Evolutionary conservation across 2,888 invertebrate species (phyloP).

Genomic region (Salpingus planirostris): DNA sequence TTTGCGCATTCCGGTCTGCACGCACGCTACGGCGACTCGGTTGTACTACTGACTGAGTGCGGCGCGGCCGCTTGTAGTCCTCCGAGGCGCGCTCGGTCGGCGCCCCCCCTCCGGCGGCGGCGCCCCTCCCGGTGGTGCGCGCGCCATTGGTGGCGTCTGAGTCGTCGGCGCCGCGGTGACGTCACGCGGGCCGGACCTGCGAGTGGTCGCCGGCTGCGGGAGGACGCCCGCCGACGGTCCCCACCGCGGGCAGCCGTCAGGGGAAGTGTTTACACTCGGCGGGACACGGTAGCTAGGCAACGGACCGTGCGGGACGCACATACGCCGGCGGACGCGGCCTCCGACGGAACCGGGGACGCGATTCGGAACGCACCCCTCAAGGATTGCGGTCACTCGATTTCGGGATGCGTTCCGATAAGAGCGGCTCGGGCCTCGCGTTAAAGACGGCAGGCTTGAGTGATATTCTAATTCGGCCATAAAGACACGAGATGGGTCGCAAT

Average conservation of each 20-base stretch:
- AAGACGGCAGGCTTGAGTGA: too few relatives aligned
- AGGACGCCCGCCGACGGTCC: conserved; percentile 26
- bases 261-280: conserved; percentile 43
- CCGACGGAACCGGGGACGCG: conserved; percentile 8
- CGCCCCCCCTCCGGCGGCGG: conserved; percentile 22
- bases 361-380: not conserved
- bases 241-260: conserved; percentile 34
- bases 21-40: conserved; percentile 46
- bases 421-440: too few relatives aligned
- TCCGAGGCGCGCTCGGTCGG: too few relatives aligned
- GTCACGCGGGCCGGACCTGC: conserved; percentile 28
- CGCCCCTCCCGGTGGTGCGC: conserved; percentile 27
- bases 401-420: too few relatives aligned
- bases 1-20: conserved; percentile 47
- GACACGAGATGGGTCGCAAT: too few relatives aligned
- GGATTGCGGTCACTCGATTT: too few relatives aligned
- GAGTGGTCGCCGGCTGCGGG: conserved; percentile 30
- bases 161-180: conserved; percentile 32
- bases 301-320: conserved; percentile 38
- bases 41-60: conserved; percentile 51
- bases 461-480: too few relatives aligned
- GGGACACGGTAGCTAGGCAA: conserved; percentile 44
- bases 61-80: conserved; percentile 19
- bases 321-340: conserved; percentile 21
- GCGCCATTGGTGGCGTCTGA: conserved; percentile 40